Base-by-base conservation (phyloP, 2,888 invertebrate species). In the Polylopha cassiicola region DNA sequence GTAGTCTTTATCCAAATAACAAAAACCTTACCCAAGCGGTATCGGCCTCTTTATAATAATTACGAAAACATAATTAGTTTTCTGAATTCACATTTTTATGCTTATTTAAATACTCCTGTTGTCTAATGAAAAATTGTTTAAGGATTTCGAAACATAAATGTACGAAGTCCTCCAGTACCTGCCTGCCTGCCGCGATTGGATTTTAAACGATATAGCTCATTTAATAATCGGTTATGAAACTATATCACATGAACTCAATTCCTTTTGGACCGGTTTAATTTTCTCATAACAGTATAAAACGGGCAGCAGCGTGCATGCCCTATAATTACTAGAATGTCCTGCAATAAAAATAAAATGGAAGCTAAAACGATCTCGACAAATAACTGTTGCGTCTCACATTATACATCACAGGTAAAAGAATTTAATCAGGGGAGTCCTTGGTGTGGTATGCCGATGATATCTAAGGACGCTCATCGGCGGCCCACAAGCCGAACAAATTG, bases 381-480 rank as follows among this genome's bases (percentile, higher is more conserved):
- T 68, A 72, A 66, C 60, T 66, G 49, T 51, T 53, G 45, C 53
- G 58, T 45, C 56, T 59, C 55, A 50, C 53, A 55, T 52, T 58
- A 59, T 70, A 67, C 63, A 68, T 70, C 68, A 69, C 61, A 50
- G 57, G 58, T 50, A 52, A 80, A n/a, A 71, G 79, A 81, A 82
- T 82, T 82, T 82, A 81, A 82, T 82, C 81, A 79, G 59, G 64
- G 60, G 61, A 73, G 68, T 69, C 67, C 70, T 73, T 73, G 66
- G 65, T 65, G 71, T 59, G 65, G 76, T 70, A 78, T 73, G 64
- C 69, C 73, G 76, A 80, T 80, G 70, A 79, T 79, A 81, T 79
- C 79, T 74, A 62, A 60, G 53, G 65, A 62, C 61, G 59, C 67
- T 74, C 71, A 72, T 69, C 72, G 64, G 66, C 66, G 65, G 68